These are phyloP conservation scores for Genyomyrus donnyi DNA, from an alignment of 2,113 vertebrate genomes.

Conservation along the genomic window DNA sequence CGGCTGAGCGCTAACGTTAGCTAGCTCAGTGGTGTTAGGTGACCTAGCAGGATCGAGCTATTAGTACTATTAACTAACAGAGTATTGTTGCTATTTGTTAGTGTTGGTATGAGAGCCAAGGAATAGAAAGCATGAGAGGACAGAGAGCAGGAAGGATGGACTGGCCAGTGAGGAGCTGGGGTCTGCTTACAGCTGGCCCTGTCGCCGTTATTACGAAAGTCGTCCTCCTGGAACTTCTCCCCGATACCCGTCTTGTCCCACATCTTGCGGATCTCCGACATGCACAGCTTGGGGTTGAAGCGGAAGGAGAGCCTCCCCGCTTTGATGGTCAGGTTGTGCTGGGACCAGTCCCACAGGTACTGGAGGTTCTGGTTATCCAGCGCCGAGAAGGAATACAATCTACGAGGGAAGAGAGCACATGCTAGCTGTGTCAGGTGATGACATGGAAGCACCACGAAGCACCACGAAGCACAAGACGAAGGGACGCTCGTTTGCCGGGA, in stretches of 20 bases:
- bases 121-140: neutral
- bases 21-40: neutral
- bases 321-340: slow-evolving; percentile 88
- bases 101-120: neutral
- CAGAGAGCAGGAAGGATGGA: neutral
- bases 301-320: slow-evolving; percentile 83
- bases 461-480: neutral
- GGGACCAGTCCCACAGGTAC: slow-evolving; percentile 95
- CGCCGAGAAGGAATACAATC: slow-evolving; percentile 85
- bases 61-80: neutral
- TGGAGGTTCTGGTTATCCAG: slow-evolving; percentile 94
- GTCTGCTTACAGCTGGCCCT: slow-evolving; percentile 84
- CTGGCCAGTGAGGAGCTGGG: neutral
- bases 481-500: neutral
- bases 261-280: slow-evolving; percentile 93
- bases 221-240: slow-evolving; percentile 75
- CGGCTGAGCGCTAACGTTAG: neutral
- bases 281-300: slow-evolving; percentile 87
- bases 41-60: neutral
- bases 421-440: neutral
- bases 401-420: slow-evolving; percentile 33
- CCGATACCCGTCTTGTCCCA: slow-evolving; percentile 79
- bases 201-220: slow-evolving; percentile 85
- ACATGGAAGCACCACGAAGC: neutral
- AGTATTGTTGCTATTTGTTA: neutral